Evolutionary conservation across 2,888 invertebrate species (phyloP), one percentile per base, ranked within the genome.

Genomic region (Tortrix viridana): DNA sequence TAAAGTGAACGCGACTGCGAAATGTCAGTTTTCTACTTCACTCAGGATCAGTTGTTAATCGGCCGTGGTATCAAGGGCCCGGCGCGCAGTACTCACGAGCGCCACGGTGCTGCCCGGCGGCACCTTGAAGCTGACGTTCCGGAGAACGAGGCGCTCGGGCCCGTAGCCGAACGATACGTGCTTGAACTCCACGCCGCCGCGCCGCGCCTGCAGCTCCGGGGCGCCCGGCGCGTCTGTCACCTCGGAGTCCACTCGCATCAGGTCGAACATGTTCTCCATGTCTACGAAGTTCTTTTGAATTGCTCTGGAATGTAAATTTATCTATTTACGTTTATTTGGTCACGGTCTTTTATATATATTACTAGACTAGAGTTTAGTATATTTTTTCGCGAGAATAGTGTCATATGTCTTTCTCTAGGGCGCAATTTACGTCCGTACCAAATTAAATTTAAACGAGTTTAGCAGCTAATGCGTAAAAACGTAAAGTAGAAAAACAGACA

Each of bases 221-320:
- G 98, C 98, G 58, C 96, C 95, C 0, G 96, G 94, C 0, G 95
- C 94, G 88, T 99, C 98, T 3, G 95, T 93, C 22, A 99, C 95
- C 92, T 99, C 98, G 58, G 96, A 95, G 48, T 96, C 95, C 77
- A 98, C 97, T 43, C 96, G 94, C 76, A 99, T 93, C 67, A 99
- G 87, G 73, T 99, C 98, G 82, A 99, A 98, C 99, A 99, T 99
- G 85, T 99, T 99, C 87, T 99, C 99, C 99, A 99, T 99, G 80
- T 99, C 99, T 18, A 99, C 95, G 79, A 99, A 99, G 80, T 98
- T 97, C 91, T 97, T 98, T 82, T 99, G 99, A 65, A 99, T 98
- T 60, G 97, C 97, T 79, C 99, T 97, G 82, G 19, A 65, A 66
- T 18, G 5, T 23, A 49, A n/a, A 16, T 23, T 2, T 7, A 44